These are phyloP conservation scores for Agrenia bidenticulata DNA, from an alignment of 2,888 invertebrate species.

Conservation along the genomic window DNA sequence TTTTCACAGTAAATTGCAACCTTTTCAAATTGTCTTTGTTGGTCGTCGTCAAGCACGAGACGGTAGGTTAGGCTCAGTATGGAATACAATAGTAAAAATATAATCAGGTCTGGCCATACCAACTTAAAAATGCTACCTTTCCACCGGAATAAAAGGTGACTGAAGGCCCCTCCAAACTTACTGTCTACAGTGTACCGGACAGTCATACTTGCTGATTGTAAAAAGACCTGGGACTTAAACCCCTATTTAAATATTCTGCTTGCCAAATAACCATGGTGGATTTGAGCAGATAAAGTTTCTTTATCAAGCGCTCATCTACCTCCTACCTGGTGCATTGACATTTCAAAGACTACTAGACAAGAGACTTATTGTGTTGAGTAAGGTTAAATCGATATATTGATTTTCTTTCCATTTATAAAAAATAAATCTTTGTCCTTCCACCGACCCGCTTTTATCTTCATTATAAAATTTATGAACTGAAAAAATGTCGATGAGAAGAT, in stretches of 20 bases:
- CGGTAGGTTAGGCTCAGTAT: conserved; percentile 74
- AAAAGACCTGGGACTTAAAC: too few species aligned
- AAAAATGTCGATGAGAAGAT: too few species aligned
- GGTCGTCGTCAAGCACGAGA: conserved; percentile 65
- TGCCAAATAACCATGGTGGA: background rate
- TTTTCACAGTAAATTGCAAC: conserved; percentile 48
- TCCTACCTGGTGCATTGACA: too few species aligned
- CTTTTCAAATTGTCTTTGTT: conserved; percentile 61
- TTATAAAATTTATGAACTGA: too few species aligned
- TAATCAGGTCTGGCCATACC: conserved; percentile 10
- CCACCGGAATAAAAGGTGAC: conserved; percentile 13
- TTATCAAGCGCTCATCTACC: background rate
- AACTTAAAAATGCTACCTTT: conserved; percentile 20
- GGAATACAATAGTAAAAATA: conserved; percentile 8
- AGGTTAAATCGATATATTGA: too few species aligned
- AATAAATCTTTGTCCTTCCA: too few species aligned
- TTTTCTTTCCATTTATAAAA: too few species aligned
- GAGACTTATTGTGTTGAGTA: too few species aligned
- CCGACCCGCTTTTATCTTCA: too few species aligned
- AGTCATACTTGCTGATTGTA: too few species aligned
- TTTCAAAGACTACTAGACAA: too few species aligned
- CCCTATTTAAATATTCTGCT: too few species aligned
- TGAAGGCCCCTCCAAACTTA: conserved; percentile 1
- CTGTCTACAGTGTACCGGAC: background rate
- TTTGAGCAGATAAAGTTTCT: background rate